These are phyloP conservation scores for Tragopan temminckii DNA, from an alignment of 2,797 vertebrate genomes.

Conservation along the genomic window DNA sequence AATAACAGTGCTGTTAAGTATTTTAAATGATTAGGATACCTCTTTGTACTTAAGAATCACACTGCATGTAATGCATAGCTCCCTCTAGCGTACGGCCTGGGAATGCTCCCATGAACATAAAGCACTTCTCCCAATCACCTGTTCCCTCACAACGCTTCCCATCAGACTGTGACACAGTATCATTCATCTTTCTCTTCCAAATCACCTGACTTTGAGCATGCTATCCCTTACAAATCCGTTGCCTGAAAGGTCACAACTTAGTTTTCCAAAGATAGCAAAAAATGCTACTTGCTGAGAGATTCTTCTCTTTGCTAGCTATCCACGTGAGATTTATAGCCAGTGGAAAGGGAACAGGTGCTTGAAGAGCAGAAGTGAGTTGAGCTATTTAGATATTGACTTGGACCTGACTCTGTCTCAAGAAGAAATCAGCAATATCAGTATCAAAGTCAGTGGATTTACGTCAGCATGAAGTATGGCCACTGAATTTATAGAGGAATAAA, in stretches of 20 bases:
- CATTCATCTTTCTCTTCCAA: neutral
- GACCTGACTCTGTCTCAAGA: neutral
- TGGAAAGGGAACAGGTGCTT: neutral
- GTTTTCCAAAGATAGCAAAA: neutral
- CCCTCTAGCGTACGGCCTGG: neutral
- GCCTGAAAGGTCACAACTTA: neutral
- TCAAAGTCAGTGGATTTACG: neutral
- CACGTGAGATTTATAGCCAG: neutral
- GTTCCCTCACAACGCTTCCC: neutral
- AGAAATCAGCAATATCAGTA: neutral
- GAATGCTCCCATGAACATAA: neutral
- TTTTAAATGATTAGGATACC: too few relatives aligned
- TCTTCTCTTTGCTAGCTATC: neutral
- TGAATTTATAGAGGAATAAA: neutral
- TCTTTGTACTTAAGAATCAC: neutral
- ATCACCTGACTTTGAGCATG: neutral
- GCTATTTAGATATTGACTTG: neutral
- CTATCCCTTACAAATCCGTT: neutral
- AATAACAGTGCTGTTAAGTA: slow-evolving; percentile 29
- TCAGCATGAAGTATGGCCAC: neutral
- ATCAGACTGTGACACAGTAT: neutral
- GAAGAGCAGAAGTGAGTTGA: neutral
- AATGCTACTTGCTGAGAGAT: neutral
- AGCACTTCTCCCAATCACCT: neutral
- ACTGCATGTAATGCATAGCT: neutral